Percentiles rank a stretch among this genome's conserved stretches.
Evolutionary conservation across 2,888 invertebrate species (phyloP).

Genomic region (Cenopis cana): DNA sequence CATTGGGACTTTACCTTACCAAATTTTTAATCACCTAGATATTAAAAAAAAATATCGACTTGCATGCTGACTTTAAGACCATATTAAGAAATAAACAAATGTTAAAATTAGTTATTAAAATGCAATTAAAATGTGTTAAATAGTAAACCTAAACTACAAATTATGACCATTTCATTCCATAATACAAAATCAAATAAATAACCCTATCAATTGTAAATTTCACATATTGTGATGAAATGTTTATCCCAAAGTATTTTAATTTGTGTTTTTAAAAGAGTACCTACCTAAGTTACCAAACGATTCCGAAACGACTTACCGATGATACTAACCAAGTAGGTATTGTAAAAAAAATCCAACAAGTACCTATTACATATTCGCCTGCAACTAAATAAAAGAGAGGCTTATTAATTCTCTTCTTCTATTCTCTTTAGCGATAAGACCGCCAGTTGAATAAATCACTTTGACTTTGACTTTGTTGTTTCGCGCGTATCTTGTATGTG

Average conservation of each 20-base stretch:
- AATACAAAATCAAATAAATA: background rate
- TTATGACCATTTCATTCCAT: background rate
- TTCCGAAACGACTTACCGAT: no score
- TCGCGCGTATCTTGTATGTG: no score
- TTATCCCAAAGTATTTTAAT: background rate
- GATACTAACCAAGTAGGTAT: no score
- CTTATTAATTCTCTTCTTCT: no score
- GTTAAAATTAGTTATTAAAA: background rate
- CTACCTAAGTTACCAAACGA: no score
- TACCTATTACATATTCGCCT: no score
- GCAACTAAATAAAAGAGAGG: no score
- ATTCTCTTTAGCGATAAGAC: no score
- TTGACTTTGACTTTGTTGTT: no score
- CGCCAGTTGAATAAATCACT: no score
- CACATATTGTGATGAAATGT: constrained; percentile 1
- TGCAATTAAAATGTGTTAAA: background rate
- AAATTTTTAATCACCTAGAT: background rate
- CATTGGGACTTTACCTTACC: background rate
- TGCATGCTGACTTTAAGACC: background rate
- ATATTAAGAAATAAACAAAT: background rate
- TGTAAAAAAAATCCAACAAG: no score
- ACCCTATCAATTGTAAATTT: background rate
- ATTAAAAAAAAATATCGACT: background rate
- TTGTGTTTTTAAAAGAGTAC: background rate
- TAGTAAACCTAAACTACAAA: background rate